A percentile compares a stretch with the other conserved stretches of the same genome.
These are phyloP conservation scores for Megalurothrips usitatus DNA, from an alignment of 2,888 invertebrate genomes.

Conservation along the genomic window DNA sequence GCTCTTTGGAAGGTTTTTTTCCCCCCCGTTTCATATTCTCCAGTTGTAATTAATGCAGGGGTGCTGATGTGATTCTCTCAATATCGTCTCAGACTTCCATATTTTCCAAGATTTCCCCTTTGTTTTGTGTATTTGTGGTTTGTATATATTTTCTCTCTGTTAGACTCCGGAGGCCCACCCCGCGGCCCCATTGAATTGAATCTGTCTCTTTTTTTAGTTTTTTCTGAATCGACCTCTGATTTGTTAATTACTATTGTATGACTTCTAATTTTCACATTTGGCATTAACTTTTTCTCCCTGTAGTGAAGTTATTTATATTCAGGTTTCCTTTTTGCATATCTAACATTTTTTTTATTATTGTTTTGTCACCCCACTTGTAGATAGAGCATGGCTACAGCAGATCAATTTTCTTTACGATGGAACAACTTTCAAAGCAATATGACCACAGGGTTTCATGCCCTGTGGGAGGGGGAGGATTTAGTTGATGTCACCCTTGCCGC, in stretches of 20 bases:
- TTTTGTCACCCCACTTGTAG: neutral
- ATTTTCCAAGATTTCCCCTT: neutral
- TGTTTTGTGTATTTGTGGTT: neutral
- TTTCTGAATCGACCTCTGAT: too few relatives aligned
- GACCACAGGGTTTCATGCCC: conserved; percentile 64
- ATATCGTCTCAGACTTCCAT: too few relatives aligned
- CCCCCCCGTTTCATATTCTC: too few relatives aligned
- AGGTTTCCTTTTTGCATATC: neutral
- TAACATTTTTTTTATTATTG: neutral
- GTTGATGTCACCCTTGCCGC: conserved; percentile 74
- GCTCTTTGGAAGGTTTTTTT: neutral
- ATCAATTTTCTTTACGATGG: conserved; percentile 69
- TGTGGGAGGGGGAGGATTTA: conserved; percentile 66
- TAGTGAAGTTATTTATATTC: neutral
- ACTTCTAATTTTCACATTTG: neutral
- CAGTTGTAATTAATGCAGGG: too few relatives aligned
- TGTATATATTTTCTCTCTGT: too few relatives aligned
- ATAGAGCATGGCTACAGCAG: conserved; percentile 38
- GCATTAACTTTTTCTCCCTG: neutral
- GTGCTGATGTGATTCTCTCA: too few relatives aligned
- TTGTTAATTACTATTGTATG: too few relatives aligned
- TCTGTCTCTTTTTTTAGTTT: too few relatives aligned
- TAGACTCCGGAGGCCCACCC: too few relatives aligned
- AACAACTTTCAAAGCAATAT: conserved; percentile 74
- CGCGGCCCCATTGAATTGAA: too few relatives aligned